A percentile compares a stretch with the other conserved stretches of the same genome.
Conservation (phyloP, 92 coral and sea anemone species). For the Zoanthus gigantus region DNA sequence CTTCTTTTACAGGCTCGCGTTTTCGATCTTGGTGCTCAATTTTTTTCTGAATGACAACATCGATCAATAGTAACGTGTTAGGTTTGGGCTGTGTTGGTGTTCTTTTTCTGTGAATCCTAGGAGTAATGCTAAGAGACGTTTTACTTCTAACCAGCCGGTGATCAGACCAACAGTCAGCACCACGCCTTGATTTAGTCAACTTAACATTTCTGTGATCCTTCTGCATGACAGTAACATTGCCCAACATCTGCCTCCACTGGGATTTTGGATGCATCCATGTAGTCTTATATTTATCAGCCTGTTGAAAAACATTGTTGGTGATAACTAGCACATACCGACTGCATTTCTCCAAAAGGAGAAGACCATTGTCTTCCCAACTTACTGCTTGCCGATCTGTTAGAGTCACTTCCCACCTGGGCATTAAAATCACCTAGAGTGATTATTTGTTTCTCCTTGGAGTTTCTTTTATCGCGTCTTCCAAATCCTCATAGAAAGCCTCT, state of each 20-base stretch:
- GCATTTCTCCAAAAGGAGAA: conserved; percentile 10
- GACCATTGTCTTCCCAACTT: neutral
- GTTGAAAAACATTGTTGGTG: conserved; percentile 2
- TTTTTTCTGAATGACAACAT: too few species aligned
- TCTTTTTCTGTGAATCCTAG: neutral
- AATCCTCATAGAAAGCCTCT: neutral
- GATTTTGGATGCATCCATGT: conserved; percentile 12
- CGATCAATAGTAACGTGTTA: neutral
- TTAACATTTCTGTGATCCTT: conserved; percentile 7
- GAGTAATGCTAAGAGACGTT: neutral
- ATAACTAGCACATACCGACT: conserved; percentile 1
- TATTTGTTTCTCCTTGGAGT: neutral
- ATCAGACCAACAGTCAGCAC: conserved; percentile 19
- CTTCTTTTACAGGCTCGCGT: neutral
- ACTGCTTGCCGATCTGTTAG: neutral
- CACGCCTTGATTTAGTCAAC: conserved; percentile 31
- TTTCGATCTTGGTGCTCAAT: conserved; percentile 10
- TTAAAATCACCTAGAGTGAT: neutral
- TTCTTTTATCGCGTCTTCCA: conserved; percentile 1
- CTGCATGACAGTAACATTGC: neutral
- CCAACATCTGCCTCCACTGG: neutral
- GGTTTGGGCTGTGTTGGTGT: neutral
- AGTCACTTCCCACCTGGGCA: conserved; percentile 2
- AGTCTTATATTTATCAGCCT: neutral
- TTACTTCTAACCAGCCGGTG: neutral